phyloP scores from a whole-genome alignment of 2,888 invertebrate genomes.

The Julus scanicus region DNA sequence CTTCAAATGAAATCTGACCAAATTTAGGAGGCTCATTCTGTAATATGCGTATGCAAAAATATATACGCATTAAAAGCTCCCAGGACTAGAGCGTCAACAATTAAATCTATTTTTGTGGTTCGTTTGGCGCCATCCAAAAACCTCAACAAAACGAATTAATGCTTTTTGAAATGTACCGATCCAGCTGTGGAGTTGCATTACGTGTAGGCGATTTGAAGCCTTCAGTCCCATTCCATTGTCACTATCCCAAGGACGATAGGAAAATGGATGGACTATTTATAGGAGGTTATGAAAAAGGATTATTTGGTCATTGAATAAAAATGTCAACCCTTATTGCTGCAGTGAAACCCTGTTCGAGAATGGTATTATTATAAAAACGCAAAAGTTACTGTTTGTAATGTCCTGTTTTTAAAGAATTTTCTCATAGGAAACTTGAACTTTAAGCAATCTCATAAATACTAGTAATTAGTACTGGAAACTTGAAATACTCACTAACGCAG shows the following conservation, averaged over 20 bases:
- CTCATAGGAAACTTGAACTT: too few relatives aligned
- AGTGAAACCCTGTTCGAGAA: too few relatives aligned
- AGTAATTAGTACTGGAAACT: too few relatives aligned
- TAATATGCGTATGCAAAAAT: not conserved
- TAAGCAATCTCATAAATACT: too few relatives aligned
- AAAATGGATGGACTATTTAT: constrained; percentile 20
- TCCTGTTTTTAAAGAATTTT: too few relatives aligned
- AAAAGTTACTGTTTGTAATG: too few relatives aligned
- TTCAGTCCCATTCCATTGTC: not conserved
- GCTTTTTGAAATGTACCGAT: not conserved
- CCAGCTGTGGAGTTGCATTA: not conserved
- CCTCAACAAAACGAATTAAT: not conserved
- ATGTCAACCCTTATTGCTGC: too few relatives aligned
- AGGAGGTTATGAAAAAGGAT: not conserved
- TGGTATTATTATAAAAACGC: too few relatives aligned
- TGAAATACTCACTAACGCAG: too few relatives aligned
- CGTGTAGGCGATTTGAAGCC: not conserved
- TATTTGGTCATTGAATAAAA: too few relatives aligned
- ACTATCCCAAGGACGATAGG: not conserved
- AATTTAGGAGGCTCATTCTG: not conserved
- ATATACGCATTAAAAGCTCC: not conserved
- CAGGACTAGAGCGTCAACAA: constrained; percentile 1
- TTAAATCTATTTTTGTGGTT: not conserved
- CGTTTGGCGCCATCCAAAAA: constrained; percentile 23
- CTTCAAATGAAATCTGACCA: not conserved